Base-by-base conservation (phyloP, 2,113 vertebrate species). In the Trichomycterus rosablanca region DNA sequence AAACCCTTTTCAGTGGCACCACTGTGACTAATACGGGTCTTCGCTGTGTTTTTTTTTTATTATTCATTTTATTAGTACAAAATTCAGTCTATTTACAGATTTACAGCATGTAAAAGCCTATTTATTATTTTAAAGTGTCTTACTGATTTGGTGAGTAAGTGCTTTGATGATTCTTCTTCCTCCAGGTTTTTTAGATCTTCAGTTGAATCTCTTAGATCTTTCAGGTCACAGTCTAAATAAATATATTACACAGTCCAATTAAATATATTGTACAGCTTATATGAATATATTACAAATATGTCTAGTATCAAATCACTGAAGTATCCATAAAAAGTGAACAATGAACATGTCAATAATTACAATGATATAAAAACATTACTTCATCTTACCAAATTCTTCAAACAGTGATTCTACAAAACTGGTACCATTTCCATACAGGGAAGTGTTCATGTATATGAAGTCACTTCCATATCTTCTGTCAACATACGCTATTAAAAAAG, bases 321-420 rank as follows among this genome's bases (percentile, higher is more conserved):
- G 34, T 12, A n/a, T 35, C 5, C 9, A 35, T 35, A 35, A 35
- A 10, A 4, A 35, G 30, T 34, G 5, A 34, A 34, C 5, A 7
- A 10, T 34, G 5, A 7, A 34, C 30, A 5, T 34, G 30, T 34
- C 30, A 35, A 54, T 20, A 39, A 46, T 35, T 24, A 5, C 23
- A 35, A n/a, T 20, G 3, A 52, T 12, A 46, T 34, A 34, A 7
- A 20, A 48, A 11, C 1, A 7, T 5, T 2, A 16, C 49, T 10
- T 10, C 44, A 32, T 67, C 89, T 1, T 85, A 97, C 95, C 96
- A 43, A 99, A 98, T 72, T 91, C 91, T 63, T 99, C 93, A 61
- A 99, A 99, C 54, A 99, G 87, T 10, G 96, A 98, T 76, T 96
- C 96, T 62, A 99, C 95, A 1, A 99, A 99, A 79, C 96, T 98